phyloP scores from a whole-genome alignment of 30 jellyfish, hydroid and myxozoan genomes.

The Calvadosia cruxmelitensis region DNA sequence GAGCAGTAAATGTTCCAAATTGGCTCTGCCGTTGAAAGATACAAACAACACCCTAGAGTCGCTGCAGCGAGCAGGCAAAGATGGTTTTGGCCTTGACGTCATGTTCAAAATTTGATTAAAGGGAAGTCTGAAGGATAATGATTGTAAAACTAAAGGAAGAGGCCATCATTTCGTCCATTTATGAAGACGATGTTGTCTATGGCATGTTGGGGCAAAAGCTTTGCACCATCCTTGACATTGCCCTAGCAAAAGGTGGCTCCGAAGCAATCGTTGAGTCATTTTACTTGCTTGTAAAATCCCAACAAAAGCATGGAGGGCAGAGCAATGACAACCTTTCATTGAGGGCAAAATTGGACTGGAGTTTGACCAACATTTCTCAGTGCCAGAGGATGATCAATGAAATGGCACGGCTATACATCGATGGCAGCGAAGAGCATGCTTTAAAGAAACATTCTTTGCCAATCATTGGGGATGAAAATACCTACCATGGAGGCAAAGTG shows the following conservation, averaged over 20 bases:
- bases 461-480: background rate
- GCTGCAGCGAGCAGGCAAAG: no score
- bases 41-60: no score
- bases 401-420: slow-evolving; percentile 7
- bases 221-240: slow-evolving; percentile 12
- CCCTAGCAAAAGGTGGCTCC: slow-evolving; percentile 18
- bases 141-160: no score
- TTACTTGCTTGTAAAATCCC: slow-evolving; percentile 9
- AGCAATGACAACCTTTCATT: slow-evolving; percentile 11
- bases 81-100: no score
- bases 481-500: background rate
- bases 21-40: background rate
- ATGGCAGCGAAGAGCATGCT: background rate
- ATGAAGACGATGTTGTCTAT: background rate
- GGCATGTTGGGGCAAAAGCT: slow-evolving; percentile 3
- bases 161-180: no score
- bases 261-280: slow-evolving; percentile 15
- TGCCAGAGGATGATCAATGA: slow-evolving; percentile 8
- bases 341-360: slow-evolving; percentile 20
- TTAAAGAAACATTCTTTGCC: slow-evolving; percentile 3
- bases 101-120: background rate
- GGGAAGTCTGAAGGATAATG: background rate
- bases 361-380: slow-evolving; percentile 11
- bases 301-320: slow-evolving; percentile 14
- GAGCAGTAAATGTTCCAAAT: no score